Base-by-base conservation (phyloP, 1,140 invertebrate genomes). In the Drosophila pallidifrons region DNA sequence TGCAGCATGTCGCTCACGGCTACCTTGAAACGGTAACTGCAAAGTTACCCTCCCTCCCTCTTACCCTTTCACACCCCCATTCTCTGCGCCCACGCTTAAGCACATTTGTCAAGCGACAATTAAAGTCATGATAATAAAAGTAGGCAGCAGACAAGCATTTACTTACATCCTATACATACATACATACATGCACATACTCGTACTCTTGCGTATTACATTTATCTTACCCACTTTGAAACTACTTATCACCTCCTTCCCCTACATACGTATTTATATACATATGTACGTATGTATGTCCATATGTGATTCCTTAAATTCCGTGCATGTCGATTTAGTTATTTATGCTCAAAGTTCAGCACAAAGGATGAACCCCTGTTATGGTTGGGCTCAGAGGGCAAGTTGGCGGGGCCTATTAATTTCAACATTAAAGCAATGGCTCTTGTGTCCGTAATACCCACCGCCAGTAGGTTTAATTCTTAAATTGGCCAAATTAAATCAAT, bases 91-190 rank as follows among this genome's bases (percentile, higher is more conserved):
- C 41, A 11, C 10, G 8, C 20, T 28, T 35, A 43, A 58, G 38
- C 51, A 68, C 81, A 60, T 82, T 72, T 74, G 77, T 77, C 77
- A 79, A 73, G 72, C 81, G 57, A 74, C 82, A 85, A 85, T 85
- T 85, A 81, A 85, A 82, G 72, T 77, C 82, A 82, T 86, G 64
- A 86, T 81, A 60, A 86, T 86, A 73, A 76, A 72, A 72, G 82
- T 71, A 60, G 52, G 58, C 81, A 67, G 20, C 71, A 83, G 70
- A 79, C 78, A 81, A 81, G 68, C 69, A 86, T 75, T 52, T 58
- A 15, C 41, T 55, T 35, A 52, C 15, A 52, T 35, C 3, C 20
- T 25, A 49, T 51, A 15, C 7, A 25, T 57, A 59, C 61, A 46
- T 15, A 15, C 7, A 25, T 57, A 59, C 61, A 46, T 15, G 47